Evolutionary conservation across 2,888 invertebrate genomes (phyloP).

Genomic region (Pollenia angustigena): DNA sequence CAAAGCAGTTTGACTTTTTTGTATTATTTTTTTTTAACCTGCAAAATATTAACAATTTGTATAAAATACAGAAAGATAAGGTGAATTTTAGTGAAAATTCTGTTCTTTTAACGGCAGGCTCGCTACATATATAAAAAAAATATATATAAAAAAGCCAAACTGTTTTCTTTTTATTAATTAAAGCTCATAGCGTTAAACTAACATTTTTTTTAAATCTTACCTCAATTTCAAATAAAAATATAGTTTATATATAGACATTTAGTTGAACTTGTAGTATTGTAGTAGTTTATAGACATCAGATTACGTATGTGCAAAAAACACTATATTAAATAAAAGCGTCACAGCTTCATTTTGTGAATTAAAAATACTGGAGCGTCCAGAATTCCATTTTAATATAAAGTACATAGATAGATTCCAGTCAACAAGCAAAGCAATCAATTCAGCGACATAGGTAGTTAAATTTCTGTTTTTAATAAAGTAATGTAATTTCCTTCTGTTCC

Average conservation of each 20-base stretch:
- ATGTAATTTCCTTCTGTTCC: not conserved
- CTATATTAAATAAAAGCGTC: slow-evolving; percentile 38
- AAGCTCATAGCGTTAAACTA: slow-evolving; percentile 7
- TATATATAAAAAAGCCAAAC: slow-evolving; percentile 52
- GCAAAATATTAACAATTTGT: not conserved
- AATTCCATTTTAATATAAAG: slow-evolving; percentile 20
- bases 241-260: slow-evolving; percentile 55
- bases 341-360: slow-evolving; percentile 20
- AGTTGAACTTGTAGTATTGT: slow-evolving; percentile 42
- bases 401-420: not conserved
- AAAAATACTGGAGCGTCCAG: slow-evolving; percentile 15
- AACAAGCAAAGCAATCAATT: slow-evolving; percentile 2
- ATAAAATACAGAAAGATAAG: no score
- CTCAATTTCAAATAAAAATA: slow-evolving; percentile 64
- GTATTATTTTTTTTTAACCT: not conserved
- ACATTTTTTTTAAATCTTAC: slow-evolving; percentile 53
- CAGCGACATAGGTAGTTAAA: not conserved
- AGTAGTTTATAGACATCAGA: slow-evolving; percentile 57
- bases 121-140: no score
- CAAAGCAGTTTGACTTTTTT: slow-evolving; percentile 20
- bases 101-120: no score
- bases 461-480: not conserved
- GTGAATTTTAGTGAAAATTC: no score
- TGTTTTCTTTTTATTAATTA: not conserved
- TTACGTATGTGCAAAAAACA: slow-evolving; percentile 31